These are phyloP conservation scores for Oenanthe melanoleuca DNA, from an alignment of 2,113 vertebrate genomes.

Conservation along the genomic window DNA sequence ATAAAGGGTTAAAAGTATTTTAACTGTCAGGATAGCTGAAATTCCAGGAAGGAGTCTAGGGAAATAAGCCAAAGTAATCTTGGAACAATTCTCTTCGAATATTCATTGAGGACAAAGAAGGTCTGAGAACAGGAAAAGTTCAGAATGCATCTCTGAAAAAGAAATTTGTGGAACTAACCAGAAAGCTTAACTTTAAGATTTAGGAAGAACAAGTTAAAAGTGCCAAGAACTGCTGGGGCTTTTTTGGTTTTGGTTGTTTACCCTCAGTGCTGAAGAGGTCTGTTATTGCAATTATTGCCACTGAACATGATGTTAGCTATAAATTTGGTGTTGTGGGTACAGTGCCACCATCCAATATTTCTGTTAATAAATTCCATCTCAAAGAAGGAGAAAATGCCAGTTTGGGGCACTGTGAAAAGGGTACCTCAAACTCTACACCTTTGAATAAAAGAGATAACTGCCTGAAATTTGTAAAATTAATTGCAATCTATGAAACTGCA, in stretches of 20 bases:
- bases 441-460: neutral
- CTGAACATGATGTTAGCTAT: neutral
- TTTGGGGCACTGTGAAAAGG: neutral
- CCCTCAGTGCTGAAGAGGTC: neutral
- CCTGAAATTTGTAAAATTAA: neutral
- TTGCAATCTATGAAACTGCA: neutral
- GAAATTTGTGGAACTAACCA: neutral
- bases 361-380: neutral
- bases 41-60: conserved; percentile 36
- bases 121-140: conserved; percentile 23
- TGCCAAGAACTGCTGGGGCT: accelerated
- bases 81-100: conserved; percentile 27
- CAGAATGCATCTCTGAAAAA: neutral
- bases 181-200: neutral
- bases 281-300: neutral
- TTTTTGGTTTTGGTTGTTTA: neutral
- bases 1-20: conserved; percentile 11
- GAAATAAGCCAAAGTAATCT: conserved; percentile 44
- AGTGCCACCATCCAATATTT: neutral
- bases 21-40: neutral
- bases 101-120: neutral
- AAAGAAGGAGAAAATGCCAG: neutral
- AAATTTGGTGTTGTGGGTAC: neutral
- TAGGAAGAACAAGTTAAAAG: neutral
- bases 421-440: neutral